A percentile compares a stretch with the other conserved stretches of the same genome.
phyloP scores from a whole-genome alignment of 2,888 invertebrate species.

The Stenotaenia linearis region DNA sequence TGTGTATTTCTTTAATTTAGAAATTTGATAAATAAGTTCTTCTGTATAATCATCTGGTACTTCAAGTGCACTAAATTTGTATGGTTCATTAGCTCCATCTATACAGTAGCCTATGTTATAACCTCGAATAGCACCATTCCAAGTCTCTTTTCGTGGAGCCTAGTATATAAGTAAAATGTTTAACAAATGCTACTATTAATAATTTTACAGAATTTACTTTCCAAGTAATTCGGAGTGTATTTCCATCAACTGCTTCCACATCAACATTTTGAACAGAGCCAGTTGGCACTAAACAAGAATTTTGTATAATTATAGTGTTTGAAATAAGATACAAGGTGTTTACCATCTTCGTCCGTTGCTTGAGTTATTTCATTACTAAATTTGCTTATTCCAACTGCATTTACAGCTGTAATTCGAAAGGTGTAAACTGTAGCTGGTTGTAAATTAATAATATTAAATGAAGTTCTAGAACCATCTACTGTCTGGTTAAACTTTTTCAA shows the following conservation, averaged over 20 bases:
- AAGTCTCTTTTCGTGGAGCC: constrained; percentile 12
- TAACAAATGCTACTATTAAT: background rate
- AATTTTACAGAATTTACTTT: background rate
- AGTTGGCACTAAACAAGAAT: background rate
- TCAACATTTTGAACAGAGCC: constrained; percentile 26
- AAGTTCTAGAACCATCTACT: constrained; percentile 29
- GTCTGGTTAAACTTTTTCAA: background rate
- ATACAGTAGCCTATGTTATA: constrained; percentile 2
- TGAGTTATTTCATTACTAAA: constrained; percentile 27
- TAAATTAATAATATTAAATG: constrained; percentile 24
- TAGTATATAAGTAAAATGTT: background rate
- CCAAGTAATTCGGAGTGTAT: constrained; percentile 24
- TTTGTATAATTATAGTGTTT: background rate
- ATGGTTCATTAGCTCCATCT: background rate
- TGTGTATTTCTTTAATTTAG: background rate
- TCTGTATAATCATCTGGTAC: constrained; percentile 10
- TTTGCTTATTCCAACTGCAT: constrained; percentile 33
- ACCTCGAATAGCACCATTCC: constrained; percentile 21
- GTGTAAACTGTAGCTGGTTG: constrained; percentile 32
- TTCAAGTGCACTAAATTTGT: background rate
- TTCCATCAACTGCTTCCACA: constrained; percentile 9
- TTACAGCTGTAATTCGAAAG: constrained; percentile 35
- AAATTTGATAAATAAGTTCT: constrained; percentile 19
- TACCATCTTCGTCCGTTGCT: constrained; percentile 35
- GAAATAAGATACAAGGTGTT: background rate